phyloP scores from a whole-genome alignment of 2,888 invertebrate species.

The Drosophila tripunctata region DNA sequence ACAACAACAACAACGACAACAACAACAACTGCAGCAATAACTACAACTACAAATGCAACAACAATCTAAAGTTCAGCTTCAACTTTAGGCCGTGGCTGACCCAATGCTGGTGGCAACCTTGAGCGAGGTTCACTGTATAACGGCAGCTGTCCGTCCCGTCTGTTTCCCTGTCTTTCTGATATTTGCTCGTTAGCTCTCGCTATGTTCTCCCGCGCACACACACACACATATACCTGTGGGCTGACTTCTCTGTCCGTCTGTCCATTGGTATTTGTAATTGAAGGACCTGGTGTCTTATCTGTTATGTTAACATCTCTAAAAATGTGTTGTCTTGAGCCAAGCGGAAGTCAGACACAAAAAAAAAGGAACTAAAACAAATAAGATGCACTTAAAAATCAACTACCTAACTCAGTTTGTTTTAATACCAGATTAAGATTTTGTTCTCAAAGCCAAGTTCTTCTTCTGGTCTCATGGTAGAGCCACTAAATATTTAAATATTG shows the following conservation, averaged over 20 bases:
- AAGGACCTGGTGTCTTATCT: conserved; percentile 68
- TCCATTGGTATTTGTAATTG: conserved; percentile 33
- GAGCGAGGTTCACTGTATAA: conserved; percentile 34
- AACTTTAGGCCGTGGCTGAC: conserved; percentile 40
- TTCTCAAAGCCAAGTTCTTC: too few relatives aligned
- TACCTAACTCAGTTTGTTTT: conserved; percentile 49
- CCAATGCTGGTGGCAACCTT: conserved; percentile 68
- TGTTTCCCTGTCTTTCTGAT: conserved; percentile 6
- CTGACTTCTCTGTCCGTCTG: conserved; percentile 41
- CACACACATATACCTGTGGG: conserved; percentile 45
- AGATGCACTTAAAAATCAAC: not conserved
- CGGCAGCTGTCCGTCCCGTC: conserved; percentile 31
- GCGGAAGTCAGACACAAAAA: conserved; percentile 59
- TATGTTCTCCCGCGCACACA: conserved; percentile 3
- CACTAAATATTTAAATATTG: too few relatives aligned
- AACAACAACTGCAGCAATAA: not conserved
- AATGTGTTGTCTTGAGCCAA: conserved; percentile 44
- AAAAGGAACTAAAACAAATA: conserved; percentile 39
- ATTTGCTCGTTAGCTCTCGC: conserved; percentile 18
- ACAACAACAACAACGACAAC: not conserved
- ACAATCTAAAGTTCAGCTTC: not conserved
- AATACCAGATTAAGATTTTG: too few relatives aligned
- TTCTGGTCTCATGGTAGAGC: too few relatives aligned
- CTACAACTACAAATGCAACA: not conserved
- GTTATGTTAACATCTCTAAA: conserved; percentile 68